Conservation (phyloP, 1,140 invertebrate genomes). For the Drosophila santomea region DNA sequence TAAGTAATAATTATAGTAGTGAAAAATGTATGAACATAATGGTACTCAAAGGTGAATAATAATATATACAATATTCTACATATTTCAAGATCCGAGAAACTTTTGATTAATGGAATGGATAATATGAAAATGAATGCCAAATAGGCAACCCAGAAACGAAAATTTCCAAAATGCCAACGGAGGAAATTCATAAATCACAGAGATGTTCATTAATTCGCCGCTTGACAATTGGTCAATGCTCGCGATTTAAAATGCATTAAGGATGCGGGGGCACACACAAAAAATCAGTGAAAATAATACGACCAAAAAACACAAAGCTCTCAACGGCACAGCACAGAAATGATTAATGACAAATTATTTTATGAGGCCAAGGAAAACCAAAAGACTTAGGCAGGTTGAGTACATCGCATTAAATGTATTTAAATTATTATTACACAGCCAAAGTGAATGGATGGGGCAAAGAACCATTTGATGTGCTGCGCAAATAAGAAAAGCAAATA, state of each 20-base stretch:
- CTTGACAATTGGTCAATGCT: conserved; percentile 75
- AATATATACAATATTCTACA: background rate
- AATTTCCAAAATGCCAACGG: conserved; percentile 8
- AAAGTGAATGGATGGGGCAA: conserved; percentile 16
- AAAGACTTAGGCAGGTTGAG: conserved; percentile 29
- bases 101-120: conserved; percentile 56
- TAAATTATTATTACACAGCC: conserved; percentile 61
- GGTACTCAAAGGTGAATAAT: background rate
- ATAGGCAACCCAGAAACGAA: conserved; percentile 14
- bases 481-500: conserved; percentile 65
- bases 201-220: conserved; percentile 65
- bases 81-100: conserved; percentile 4
- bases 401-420: conserved; percentile 68
- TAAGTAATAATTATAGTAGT: background rate
- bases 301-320: conserved; percentile 18
- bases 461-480: conserved; percentile 25
- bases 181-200: conserved; percentile 61
- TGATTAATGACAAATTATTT: conserved; percentile 77
- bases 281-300: conserved; percentile 18
- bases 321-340: conserved; percentile 49
- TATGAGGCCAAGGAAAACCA: conserved; percentile 51
- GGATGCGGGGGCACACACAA: conserved; percentile 7
- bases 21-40: background rate
- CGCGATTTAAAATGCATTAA: conserved; percentile 74
- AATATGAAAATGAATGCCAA: conserved; percentile 40